Conservation (phyloP, 2,113 vertebrate genomes). For the Phalacrocorax pelagicus region DNA sequence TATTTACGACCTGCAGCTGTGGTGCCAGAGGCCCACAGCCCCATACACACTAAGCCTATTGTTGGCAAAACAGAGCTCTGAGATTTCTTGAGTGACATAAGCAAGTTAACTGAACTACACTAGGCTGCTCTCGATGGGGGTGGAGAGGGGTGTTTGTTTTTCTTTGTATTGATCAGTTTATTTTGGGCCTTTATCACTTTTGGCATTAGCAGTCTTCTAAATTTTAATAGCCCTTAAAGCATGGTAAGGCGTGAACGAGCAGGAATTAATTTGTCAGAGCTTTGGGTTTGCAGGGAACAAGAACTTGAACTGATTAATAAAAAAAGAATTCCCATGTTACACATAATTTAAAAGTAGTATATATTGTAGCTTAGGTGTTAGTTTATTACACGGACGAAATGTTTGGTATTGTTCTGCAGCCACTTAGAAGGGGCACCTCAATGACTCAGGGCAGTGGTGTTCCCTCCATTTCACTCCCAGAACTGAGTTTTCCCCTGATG, state of each 20-base stretch:
- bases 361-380: neutral
- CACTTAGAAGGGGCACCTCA: neutral
- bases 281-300: neutral
- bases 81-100: neutral
- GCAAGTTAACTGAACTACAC: neutral
- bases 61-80: constrained; percentile 28
- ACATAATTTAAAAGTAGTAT: neutral
- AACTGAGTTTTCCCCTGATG: neutral
- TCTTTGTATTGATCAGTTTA: neutral
- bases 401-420: neutral
- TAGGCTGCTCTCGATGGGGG: neutral
- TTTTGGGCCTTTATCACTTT: neutral
- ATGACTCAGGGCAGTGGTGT: neutral
- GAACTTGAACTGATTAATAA: neutral
- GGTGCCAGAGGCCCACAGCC: constrained; percentile 22
- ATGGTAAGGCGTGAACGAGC: neutral
- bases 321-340: neutral
- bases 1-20: constrained; percentile 51
- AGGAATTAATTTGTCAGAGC: neutral
- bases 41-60: constrained; percentile 1
- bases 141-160: neutral
- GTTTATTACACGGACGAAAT: neutral
- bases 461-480: neutral
- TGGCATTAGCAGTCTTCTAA: neutral
- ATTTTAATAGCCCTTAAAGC: neutral